Evolutionary conservation across 2,888 invertebrate genomes (phyloP), one percentile per base, ranked within the genome.

Genomic region (Acholoe squamosa): DNA sequence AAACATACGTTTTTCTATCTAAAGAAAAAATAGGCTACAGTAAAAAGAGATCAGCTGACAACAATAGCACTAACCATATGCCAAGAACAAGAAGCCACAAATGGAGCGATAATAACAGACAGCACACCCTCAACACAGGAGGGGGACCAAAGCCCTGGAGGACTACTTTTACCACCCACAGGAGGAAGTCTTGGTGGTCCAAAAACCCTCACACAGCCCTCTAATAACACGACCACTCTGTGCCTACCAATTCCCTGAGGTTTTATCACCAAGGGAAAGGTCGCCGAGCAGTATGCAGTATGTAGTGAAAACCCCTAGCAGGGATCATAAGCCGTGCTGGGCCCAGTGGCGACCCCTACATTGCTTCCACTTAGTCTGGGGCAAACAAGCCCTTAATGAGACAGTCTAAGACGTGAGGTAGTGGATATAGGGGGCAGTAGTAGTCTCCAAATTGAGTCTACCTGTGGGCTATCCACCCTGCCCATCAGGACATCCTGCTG

Each of bases 301-400:
- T 14, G 3, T 14, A 3, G 61, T 3, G 3, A 61, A 61, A 61
- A 61, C 19, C 5, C 3, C 19, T 14, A 61, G 12, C 71, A 71
- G 71, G 28, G 71, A 71, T 71, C 71, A 71, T 71, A 71, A 71
- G 71, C 7, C 71, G 14, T 25, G 71, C 71, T 25, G n/a, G 14
- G 71, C 14, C 61, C 61, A 61, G 61, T 61, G 61, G 61, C 61
- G 61, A n/a, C 61, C 71, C 71, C 71, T 71, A 5, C 71, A 71
- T 71, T 71, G 12, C 12, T 71, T 71, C 71, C 71, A 71, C 71
- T 71, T 71, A 71, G 71, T 71, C 71, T 1, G 71, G 71, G 71
- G 71, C 71, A 71, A 71, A 71, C 71, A 71, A 25, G 71, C 71
- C 25, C 71, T 25, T 71, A 71, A 71, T 25, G 71, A 71, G 71